Base-by-base conservation (phyloP, 2,888 invertebrate species). In the Drosophila neonasuta region DNA sequence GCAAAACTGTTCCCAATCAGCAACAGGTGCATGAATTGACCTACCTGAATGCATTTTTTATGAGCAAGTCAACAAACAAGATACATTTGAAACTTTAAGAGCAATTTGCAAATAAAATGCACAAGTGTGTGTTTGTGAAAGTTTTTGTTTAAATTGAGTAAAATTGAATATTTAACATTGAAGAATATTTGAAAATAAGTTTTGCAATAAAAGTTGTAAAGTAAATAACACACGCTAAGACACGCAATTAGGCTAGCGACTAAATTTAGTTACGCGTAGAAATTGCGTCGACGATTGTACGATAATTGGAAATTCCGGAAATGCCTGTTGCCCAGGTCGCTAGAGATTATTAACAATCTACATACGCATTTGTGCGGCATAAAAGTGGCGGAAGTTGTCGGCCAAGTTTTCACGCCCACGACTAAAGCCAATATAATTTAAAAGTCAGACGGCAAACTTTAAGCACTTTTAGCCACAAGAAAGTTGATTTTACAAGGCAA, bases 21-120 rank as follows among this genome's bases (percentile, higher is more conserved):
- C 80, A 80, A 80, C 80, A 80, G 69, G 86, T 80, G 60, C n/a
- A 9, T 24, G 24, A 58, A 63, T 57, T 69, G 80, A 74, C 74
- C 71, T 77, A 64, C 65, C 71, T 55, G 63, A 86, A 71, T 74
- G 62, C 17, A 77, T 68, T 66, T 65, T 77, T 58, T 46, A 77
- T 71, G 50, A 60, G 56, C 50, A 48, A 66, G 61, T 51, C 49
- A 51, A 61, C 20, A 49, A 50, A 34, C n/a, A 29, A 11, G 10
- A 29, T 20, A 44, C 11, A 24, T 13, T 49, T 50, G 9, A 44
- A 34, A 32, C 49, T 55, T 34, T 32, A 42, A 74, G 71, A 50
- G 57, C n/a, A 61, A 79, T 49, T 54, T 67, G 67, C 5, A 39
- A 50, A 15, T 48, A 39, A 42, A 15, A 34, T 56, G 24, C 8